Base-by-base conservation (phyloP, 2,797 vertebrate genomes). In the Sebastes nivosus region DNA sequence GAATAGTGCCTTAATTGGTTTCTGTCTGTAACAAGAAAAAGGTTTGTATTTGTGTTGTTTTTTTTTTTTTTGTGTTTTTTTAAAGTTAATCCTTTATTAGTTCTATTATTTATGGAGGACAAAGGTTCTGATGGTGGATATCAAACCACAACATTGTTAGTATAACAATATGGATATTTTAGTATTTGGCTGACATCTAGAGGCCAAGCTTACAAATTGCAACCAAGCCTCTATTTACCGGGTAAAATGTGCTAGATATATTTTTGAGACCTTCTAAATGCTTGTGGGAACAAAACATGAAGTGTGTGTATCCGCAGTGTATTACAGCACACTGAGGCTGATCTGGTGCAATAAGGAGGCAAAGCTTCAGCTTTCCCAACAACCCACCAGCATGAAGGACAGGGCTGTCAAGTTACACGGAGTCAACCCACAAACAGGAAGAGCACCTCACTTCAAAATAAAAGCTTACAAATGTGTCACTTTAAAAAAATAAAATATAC, bases 111-210 rank as follows among this genome's bases (percentile, higher is more conserved):
- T 30, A 18, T 27, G 46, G 14, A 58, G 32, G 5, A 16, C 3
- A 63, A 60, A 4, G 3, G 11, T 7, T 68, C 5, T 71, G 27
- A 34, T 7, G n/a, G n/a, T 27, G 22, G 1, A 11, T 3, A 7
- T 36, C 3, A 64, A 30, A 24, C 24, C 20, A 14, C 50, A 52
- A 14, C 20, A 52, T 8, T 52, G 16, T 46, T 52, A n/a, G 50
- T 52, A n/a, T 52, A 20, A 52, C 16, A 9, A 52, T 46, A 52
- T 52, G 13, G 18, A 27, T 32, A 3, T 5, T 50, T 12, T 32
- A 22, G 54, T 70, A 12, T 75, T 70, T 77, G 61, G 25, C 78
- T 88, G 92, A 80, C 90, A 90, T 77, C 92, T 92, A 77, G 86
- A 79, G 93, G 88, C 3, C 13, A 68, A 3, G 11, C 1, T 10